Evolutionary conservation across 2,888 invertebrate species (phyloP), one percentile per base, ranked within the genome.

Genomic region (Drosophila quinaria): DNA sequence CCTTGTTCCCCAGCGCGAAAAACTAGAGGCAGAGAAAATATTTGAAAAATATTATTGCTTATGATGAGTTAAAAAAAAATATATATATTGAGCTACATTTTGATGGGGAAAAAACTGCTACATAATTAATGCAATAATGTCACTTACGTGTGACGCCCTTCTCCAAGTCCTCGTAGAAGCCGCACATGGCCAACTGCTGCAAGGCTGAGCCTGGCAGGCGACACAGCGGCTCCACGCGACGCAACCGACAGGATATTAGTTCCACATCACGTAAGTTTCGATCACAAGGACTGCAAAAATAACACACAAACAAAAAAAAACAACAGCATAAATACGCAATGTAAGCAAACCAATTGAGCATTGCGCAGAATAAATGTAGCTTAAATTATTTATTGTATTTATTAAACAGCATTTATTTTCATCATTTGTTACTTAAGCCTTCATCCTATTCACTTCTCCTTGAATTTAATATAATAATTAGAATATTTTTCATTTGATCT

Each of bases 1-100:
- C 96, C 96, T 75, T 95, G 94, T 92, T 96, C 96, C 37, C 96
- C 96, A 92, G 96, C 96, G 39, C 96, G 95, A 92, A 95, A 96
- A 89, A 96, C 96, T 96, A 93, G 31, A 44, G 15, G 59, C 9
- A 22, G 2, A 22, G 44, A 37, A 35, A 46, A 37, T 42, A n/a
- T 46, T 39, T 58, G 17, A 39, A 49, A 49, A 63, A 33, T 61
- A 39, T 55, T 33, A 41, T 61, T 11, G 15, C 33, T 19, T 17
- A 4, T 41, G 17, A 42, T 35, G 35, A 9, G 35, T 17, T 52
- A 15, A 10, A 39, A 19, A 33, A 15, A 22, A 22, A 25, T 5
- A 25, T 5, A 25, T 25, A 25, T 5, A 31, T 19, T 19, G 35
- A 47, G 41, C 35, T 35, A 31, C 15, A 42, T 61, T 60, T 41